phyloP scores from a whole-genome alignment of 2,113 vertebrate species.

The Fregata magnificens region DNA sequence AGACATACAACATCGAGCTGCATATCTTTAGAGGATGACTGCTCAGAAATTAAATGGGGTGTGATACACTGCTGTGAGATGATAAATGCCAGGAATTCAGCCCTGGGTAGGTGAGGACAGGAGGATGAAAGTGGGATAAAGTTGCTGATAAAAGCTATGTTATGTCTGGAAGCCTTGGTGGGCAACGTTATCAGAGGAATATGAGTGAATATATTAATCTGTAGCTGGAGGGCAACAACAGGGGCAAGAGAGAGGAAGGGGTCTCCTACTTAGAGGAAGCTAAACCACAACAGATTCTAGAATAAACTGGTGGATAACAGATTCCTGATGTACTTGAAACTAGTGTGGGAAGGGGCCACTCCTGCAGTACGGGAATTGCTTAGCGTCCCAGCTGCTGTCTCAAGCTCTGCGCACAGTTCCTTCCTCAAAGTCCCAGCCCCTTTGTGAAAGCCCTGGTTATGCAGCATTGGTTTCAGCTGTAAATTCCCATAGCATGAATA shows the following conservation, averaged over 20 bases:
- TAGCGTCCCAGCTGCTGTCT: not conserved
- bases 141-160: not conserved
- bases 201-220: not conserved
- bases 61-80: not conserved
- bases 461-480: not conserved
- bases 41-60: constrained; percentile 26
- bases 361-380: not conserved
- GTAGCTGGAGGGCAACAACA: not conserved
- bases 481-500: not conserved
- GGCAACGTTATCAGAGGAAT: not conserved
- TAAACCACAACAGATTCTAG: not conserved
- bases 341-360: not conserved
- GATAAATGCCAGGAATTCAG: not conserved
- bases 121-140: not conserved
- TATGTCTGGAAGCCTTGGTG: not conserved
- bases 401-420: not conserved
- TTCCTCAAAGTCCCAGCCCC: not conserved
- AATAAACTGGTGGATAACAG: not conserved
- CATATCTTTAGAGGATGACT: constrained; percentile 9
- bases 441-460: not conserved
- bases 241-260: not conserved
- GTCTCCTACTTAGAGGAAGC: not conserved
- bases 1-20: not conserved
- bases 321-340: not conserved
- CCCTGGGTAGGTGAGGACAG: constrained; percentile 2